Base-by-base conservation (phyloP, 2,888 invertebrate genomes). In the Scaptomyza reducta region DNA sequence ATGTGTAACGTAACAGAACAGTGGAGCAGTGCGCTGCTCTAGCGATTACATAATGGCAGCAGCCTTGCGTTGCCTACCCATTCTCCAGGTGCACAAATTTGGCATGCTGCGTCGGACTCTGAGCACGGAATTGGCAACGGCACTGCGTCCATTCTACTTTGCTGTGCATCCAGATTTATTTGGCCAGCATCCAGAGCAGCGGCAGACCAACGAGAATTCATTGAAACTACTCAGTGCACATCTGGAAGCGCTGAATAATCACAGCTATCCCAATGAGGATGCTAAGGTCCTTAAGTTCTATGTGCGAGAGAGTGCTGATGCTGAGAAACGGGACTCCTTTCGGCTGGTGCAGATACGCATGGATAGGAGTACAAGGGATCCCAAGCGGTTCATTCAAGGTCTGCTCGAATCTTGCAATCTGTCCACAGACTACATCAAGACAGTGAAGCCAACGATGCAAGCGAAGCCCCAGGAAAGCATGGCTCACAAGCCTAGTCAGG, bases 101-200 rank as follows among this genome's bases (percentile, higher is more conserved):
- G 22, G 46, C 1, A 9, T 56, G 25, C 25, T 62, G 16, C 76
- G 58, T 14, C 71, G 74, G 1, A 11, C 27, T 7, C 40, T 74
- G n/a, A 74, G 62, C 53, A 70, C 62, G 5, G 97, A 98, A 93
- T 94, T 98, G 18, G 96, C 98, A 0, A 96, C 97, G 25, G 98
- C 98, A 0, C 92, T 98, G 46, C 93, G 98, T 66, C 98, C 98
- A 6, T 98, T 98, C 92, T 98, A 98, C 92, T 98, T 98, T 91
- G 95, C 95, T 63, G 98, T 98, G 3, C 98, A 98, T 93, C 98
- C 98, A 11, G 98, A 98, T 93, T 93, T 98, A 46, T 98, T 98
- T 93, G 97, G 97, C 56, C 95, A 96, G 92, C 95, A 96, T 93
- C 98, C 98, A 35, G 94, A 94, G 89, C 97, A 98, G 93, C 71